These are phyloP conservation scores for Drosophila paranaensis DNA, from an alignment of 2,888 invertebrate genomes.

Conservation along the genomic window DNA sequence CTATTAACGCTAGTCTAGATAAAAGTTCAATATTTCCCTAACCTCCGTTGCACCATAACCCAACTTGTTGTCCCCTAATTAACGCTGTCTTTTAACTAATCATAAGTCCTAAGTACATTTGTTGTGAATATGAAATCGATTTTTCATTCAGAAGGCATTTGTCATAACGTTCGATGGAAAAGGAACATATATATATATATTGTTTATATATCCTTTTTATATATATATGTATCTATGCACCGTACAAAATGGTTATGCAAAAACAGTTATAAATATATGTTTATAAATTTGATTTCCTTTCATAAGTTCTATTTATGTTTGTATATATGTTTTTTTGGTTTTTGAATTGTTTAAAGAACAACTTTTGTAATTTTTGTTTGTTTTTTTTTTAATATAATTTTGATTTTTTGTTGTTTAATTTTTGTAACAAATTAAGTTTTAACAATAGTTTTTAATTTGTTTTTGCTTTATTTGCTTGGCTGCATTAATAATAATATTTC, in stretches of 20 bases:
- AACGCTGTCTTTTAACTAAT: constrained; percentile 10
- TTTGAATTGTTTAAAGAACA: not conserved
- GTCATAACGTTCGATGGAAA: constrained; percentile 49
- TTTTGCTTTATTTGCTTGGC: constrained; percentile 55
- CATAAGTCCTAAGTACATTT: constrained; percentile 37
- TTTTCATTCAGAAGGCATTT: constrained; percentile 61
- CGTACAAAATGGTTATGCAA: constrained; percentile 31
- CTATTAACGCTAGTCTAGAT: constrained; percentile 49
- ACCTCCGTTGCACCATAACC: constrained; percentile 27
- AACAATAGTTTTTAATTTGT: constrained; percentile 50
- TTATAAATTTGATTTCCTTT: constrained; percentile 27
- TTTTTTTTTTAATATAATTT: constrained; percentile 11
- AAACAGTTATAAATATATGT: constrained; percentile 45
- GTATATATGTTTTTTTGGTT: not conserved
- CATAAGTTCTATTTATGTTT: not conserved
- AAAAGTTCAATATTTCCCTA: constrained; percentile 48
- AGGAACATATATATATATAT: constrained; percentile 19
- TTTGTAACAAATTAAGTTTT: constrained; percentile 46
- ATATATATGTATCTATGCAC: constrained; percentile 22
- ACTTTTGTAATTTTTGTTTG: constrained; percentile 7
- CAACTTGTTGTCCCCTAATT: constrained; percentile 3
- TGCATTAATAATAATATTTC: constrained; percentile 37
- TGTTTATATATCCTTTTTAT: constrained; percentile 9
- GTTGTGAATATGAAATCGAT: constrained; percentile 19
- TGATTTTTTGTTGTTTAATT: constrained; percentile 8